Evolutionary conservation across 2,113 vertebrate species (phyloP).

Genomic region (Hyaena hyaena): DNA sequence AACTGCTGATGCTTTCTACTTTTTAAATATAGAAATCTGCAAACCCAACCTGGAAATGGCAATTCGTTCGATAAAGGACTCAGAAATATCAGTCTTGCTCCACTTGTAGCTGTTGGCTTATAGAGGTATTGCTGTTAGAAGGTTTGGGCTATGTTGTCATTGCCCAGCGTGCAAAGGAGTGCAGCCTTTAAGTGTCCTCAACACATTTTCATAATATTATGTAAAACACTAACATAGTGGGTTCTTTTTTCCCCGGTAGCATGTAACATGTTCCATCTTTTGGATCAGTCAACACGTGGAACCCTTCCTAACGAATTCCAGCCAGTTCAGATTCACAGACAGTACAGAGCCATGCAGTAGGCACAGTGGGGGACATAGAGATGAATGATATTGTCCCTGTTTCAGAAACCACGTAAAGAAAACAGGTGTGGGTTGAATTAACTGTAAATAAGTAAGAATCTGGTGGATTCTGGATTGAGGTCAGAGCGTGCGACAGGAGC

Average conservation of each 20-base stretch:
- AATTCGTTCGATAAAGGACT: conserved; percentile 76
- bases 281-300: conserved; percentile 46
- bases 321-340: not conserved
- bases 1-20: conserved; percentile 62
- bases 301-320: not conserved
- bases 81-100: conserved; percentile 78
- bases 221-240: not conserved
- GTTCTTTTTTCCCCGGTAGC: not conserved
- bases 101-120: conserved; percentile 81
- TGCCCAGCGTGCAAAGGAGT: not conserved
- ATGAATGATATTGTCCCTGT: not conserved
- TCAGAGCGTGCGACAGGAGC: not conserved
- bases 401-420: conserved; percentile 25
- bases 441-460: conserved; percentile 13
- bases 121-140: conserved; percentile 81
- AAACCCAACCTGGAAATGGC: conserved; percentile 53
- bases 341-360: not conserved
- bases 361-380: not conserved
- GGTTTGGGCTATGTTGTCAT: conserved; percentile 22
- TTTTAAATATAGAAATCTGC: conserved; percentile 64
- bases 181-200: conserved; percentile 4
- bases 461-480: not conserved
- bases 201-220: conserved; percentile 44
- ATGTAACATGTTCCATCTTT: conserved; percentile 50
- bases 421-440: conserved; percentile 6